Percentiles rank a stretch among this genome's conserved stretches.
Conservation (phyloP, 2,888 invertebrate species). For the Harpalus rubripes region DNA sequence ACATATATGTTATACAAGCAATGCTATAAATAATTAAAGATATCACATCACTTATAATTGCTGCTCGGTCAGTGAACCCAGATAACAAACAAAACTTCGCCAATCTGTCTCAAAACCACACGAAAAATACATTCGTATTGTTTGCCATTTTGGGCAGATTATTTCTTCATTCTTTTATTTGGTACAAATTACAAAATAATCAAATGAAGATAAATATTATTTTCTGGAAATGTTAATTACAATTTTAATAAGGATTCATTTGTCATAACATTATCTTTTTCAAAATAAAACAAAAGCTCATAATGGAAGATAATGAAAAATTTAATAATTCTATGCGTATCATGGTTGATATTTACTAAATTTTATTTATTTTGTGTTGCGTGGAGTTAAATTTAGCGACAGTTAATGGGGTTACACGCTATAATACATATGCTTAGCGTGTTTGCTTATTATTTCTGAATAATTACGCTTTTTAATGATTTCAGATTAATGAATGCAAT, state of each 20-base stretch:
- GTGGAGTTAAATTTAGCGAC: conserved; percentile 18
- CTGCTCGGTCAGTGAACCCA: conserved; percentile 58
- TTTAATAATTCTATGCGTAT: conserved; percentile 9
- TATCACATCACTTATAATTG: conserved; percentile 65
- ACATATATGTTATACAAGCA: conserved; percentile 42
- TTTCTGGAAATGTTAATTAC: too few species aligned
- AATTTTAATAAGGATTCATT: too few species aligned
- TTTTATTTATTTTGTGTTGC: conserved; percentile 2
- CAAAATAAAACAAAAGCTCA: background rate
- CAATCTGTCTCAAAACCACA: too few species aligned
- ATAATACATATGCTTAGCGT: conserved; percentile 38
- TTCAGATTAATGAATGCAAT: background rate
- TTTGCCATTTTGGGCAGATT: background rate
- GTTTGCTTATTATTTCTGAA: conserved; percentile 19
- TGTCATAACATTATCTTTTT: too few species aligned
- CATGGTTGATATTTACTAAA: background rate
- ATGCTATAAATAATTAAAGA: conserved; percentile 67
- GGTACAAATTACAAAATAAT: background rate
- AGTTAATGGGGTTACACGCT: conserved; percentile 33
- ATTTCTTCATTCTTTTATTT: background rate
- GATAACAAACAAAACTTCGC: conserved; percentile 40
- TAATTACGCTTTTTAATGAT: conserved; percentile 23
- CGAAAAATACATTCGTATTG: too few species aligned
- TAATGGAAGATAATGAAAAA: conserved; percentile 16
- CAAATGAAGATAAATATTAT: background rate